Evolutionary conservation across 2,888 invertebrate genomes (phyloP), one percentile per base, ranked within the genome.

Genomic region (Polylopha cassiicola): DNA sequence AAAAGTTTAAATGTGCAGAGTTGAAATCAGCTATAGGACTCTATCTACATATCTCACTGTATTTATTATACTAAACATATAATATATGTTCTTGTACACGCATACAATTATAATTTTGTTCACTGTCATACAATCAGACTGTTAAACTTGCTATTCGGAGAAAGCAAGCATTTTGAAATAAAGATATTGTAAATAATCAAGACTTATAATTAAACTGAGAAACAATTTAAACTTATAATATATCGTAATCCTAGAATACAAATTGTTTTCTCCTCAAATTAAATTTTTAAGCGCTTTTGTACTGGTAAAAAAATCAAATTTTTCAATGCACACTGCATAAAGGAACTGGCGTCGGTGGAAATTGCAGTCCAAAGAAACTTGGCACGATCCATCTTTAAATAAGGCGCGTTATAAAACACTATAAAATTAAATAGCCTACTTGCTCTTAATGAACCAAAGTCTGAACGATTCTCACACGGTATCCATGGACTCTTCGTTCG

Each of bases 401-500:
- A 8, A n/a, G 7, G 1, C n/a, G n/a, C n/a, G n/a, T n/a, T n/a
- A n/a, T n/a, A n/a, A n/a, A n/a, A n/a, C n/a, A n/a, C 33, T 56
- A 56, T 47, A 61, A 55, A 58, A 50, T 55, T 57, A 55, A 51
- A 45, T 55, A 51, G 54, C 44, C 44, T 47, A 51, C 51, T 58
- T 58, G 55, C 46, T 61, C 50, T 58, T 48, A 58, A 67, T 52
- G 46, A 62, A 43, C 51, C 64, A 65, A 50, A 42, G 48, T 32
- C 50, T 57, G 32, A 70, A 65, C 23, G 55, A 60, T 50, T 66
- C 61, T 79, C 68, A 82, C 38, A 86, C 79, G 17, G 86, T 86
- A 44, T 86, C 86, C 86, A 86, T 86, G 28, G 77, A 84, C 54
- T 86, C 86, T 50, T 82, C 84, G 46, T 68, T 79, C 36, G 73